Base-by-base conservation (phyloP, 2,113 vertebrate genomes). In the Coracopsis vasa region DNA sequence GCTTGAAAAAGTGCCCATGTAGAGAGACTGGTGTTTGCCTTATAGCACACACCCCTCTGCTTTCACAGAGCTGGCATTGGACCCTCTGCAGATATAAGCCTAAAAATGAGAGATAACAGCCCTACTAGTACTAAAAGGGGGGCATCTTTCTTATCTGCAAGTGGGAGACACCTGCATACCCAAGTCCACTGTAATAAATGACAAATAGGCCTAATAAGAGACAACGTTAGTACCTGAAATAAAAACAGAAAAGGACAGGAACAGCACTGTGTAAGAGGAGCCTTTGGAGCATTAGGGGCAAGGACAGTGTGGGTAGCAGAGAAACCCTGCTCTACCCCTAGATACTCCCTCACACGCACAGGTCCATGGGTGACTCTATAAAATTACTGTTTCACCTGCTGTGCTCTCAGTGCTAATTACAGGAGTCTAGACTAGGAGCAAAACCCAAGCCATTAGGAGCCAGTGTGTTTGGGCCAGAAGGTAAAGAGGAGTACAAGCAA, bases 401-500 rank as follows among this genome's bases (percentile, higher is more conserved):
- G 72, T 72, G 42, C 92, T 35, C 77, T 91, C 72, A 92, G 71
- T 88, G 65, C 86, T 95, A 80, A 94, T 87, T 97, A 93, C 48
- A 80, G 27, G 14, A 92, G 79, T 66, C 87, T 81, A 85, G 53
- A 80, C 77, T 50, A 54, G 61, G 8, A 94, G 72, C 53, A 89
- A 84, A 94, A 71, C 82, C 35, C 10, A 21, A 94, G 54, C 82
- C 77, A 82, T 92, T 53, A 81, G 35, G 80, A 48, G 75, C 88
- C 58, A 81, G 25, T 65, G 65, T 71, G 62, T 86, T 95, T 75
- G 80, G 86, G 74, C 94, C 75, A 95, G 91, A 90, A 97, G 82
- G 83, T 73, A 91, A 93, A 94, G 78, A 95, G 12, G 33, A 97
- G 54, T 86, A 86, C 58, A 92, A 80, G 91, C 91, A 97, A 97